These are phyloP conservation scores for Netelia inedita DNA, from an alignment of 2,888 invertebrate species.

Conservation along the genomic window DNA sequence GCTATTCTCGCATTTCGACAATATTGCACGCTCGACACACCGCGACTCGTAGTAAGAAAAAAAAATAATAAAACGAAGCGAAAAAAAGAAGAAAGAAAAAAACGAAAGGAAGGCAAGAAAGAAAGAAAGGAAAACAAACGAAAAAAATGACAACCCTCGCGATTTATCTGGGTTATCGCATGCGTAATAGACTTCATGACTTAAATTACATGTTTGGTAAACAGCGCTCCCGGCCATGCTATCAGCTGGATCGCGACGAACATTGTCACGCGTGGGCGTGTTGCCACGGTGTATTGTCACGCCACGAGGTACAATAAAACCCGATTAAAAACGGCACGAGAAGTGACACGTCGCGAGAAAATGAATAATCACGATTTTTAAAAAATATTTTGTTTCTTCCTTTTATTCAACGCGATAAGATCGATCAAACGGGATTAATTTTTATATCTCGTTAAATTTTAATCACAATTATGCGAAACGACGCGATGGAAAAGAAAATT, in stretches of 20 bases:
- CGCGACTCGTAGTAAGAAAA: background rate
- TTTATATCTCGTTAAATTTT: background rate
- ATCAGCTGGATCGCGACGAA: slow-evolving; percentile 69
- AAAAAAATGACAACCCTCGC: slow-evolving; percentile 45
- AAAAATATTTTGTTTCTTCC: no score
- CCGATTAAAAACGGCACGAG: background rate
- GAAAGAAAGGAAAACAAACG: background rate
- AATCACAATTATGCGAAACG: no score
- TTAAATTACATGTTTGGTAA: slow-evolving; percentile 66
- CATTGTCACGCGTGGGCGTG: slow-evolving; percentile 65
- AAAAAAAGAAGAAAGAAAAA: slow-evolving; percentile 1
- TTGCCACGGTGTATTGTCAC: slow-evolving; percentile 23
- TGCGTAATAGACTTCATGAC: slow-evolving; percentile 60
- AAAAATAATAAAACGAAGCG: background rate
- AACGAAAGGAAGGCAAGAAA: background rate
- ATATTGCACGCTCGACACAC: slow-evolving; percentile 20
- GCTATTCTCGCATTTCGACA: slow-evolving; percentile 52
- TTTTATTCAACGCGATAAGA: no score
- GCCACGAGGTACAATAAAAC: background rate
- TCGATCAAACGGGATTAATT: no score
- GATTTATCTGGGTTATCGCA: slow-evolving; percentile 62
- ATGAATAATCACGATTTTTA: background rate
- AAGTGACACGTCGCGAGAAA: slow-evolving; percentile 16
- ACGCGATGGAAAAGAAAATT: no score
- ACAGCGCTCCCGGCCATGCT: slow-evolving; percentile 66